These are phyloP conservation scores for Steinernema carpocapsae DNA, from an alignment of 2,888 invertebrate genomes.

Conservation along the genomic window DNA sequence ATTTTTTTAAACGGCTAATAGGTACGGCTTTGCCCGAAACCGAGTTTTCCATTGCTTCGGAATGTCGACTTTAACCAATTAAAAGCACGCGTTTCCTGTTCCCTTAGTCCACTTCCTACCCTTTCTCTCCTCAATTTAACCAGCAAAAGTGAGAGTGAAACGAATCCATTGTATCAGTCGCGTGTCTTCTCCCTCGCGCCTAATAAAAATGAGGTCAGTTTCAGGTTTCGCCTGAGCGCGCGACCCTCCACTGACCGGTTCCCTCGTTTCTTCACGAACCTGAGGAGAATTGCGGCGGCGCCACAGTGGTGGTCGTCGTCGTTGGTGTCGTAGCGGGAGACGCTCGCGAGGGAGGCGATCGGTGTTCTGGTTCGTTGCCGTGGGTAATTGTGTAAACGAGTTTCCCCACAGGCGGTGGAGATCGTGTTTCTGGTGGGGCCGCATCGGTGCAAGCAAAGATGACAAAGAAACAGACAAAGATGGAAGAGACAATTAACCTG, in stretches of 20 bases:
- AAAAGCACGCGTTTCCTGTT: too few species aligned
- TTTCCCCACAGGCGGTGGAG: conserved; percentile 6
- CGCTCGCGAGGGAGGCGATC: not conserved
- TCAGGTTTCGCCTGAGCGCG: conserved; percentile 11
- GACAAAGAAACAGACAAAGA: not conserved
- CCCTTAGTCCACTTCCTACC: too few species aligned
- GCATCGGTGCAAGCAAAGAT: not conserved
- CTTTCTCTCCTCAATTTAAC: not conserved
- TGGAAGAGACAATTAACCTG: not conserved
- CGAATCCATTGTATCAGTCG: conserved; percentile 6
- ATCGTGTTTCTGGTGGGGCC: not conserved
- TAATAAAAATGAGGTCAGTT: conserved; percentile 30
- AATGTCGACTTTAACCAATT: too few species aligned
- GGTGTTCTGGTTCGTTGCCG: conserved; percentile 16
- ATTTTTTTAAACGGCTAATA: too few species aligned
- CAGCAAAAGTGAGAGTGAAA: conserved; percentile 5
- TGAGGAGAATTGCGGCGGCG: not conserved
- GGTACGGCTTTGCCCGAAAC: too few species aligned
- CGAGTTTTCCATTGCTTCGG: too few species aligned
- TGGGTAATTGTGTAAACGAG: conserved; percentile 29
- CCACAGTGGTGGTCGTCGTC: not conserved
- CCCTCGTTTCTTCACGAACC: not conserved
- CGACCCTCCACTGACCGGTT: conserved; percentile 19
- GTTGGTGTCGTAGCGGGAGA: not conserved
- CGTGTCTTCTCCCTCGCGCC: not conserved